A percentile compares a stretch with the other conserved stretches of the same genome.
Evolutionary conservation across 2,888 invertebrate species (phyloP).

Genomic region (Luperina testacea): DNA sequence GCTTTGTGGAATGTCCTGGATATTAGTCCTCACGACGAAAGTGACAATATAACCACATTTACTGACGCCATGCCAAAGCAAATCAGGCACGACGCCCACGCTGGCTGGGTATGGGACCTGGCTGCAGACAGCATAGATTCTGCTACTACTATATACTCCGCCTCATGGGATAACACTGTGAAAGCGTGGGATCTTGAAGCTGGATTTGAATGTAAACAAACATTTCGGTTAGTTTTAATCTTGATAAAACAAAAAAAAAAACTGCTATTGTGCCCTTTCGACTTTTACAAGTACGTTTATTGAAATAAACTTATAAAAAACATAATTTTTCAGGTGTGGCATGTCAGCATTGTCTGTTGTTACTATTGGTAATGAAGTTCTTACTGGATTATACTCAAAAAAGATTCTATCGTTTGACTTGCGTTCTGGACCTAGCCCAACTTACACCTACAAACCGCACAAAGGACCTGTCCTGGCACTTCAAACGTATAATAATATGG

Average conservation of each 20-base stretch:
- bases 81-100: constrained; percentile 87
- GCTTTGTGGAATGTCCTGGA: constrained; percentile 88
- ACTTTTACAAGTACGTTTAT: not conserved
- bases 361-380: constrained; percentile 84
- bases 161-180: constrained; percentile 91
- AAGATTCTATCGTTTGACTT: constrained; percentile 89
- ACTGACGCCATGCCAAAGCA: constrained; percentile 78
- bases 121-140: constrained; percentile 82
- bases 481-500: constrained; percentile 81
- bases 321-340: constrained; percentile 78
- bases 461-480: constrained; percentile 88
- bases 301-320: not conserved
- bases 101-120: constrained; percentile 92
- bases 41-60: constrained; percentile 72
- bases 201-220: constrained; percentile 84
- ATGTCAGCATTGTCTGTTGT: constrained; percentile 89
- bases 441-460: constrained; percentile 87
- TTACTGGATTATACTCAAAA: constrained; percentile 90
- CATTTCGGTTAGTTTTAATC: constrained; percentile 81
- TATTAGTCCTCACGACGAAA: constrained; percentile 73
- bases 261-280: not conserved
- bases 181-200: constrained; percentile 89
- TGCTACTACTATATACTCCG: constrained; percentile 88
- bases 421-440: constrained; percentile 81
- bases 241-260: not conserved